Percentiles rank a stretch among this genome's conserved stretches.
Evolutionary conservation across 2,888 invertebrate species (phyloP).

Genomic region (Platycheirus rosarum): DNA sequence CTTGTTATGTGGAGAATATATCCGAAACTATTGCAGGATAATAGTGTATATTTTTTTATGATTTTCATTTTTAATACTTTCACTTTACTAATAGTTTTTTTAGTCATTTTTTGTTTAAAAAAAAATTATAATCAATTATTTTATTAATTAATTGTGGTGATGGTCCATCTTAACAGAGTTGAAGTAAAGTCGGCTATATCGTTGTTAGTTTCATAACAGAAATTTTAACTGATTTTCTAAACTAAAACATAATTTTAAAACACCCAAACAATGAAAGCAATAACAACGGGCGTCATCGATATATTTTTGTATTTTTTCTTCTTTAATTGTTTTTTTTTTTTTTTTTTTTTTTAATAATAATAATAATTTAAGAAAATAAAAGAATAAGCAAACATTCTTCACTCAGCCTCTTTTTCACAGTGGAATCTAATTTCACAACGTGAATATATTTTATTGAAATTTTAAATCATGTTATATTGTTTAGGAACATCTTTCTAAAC

Average conservation of each 20-base stretch:
- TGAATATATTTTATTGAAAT: slow-evolving; percentile 70
- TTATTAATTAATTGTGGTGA: slow-evolving; percentile 58
- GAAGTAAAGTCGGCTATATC: slow-evolving; percentile 19
- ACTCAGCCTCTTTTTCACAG: slow-evolving; percentile 51
- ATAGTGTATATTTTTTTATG: slow-evolving; percentile 49
- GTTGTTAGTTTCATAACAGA: slow-evolving; percentile 25
- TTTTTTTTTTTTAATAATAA: no score
- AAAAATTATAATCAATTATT: slow-evolving; percentile 15
- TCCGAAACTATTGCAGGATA: slow-evolving; percentile 59
- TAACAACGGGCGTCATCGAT: slow-evolving; percentile 69
- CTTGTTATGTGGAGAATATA: slow-evolving; percentile 53
- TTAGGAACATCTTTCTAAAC: slow-evolving; percentile 52
- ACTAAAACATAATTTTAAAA: slow-evolving; percentile 30
- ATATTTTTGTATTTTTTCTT: slow-evolving; percentile 37
- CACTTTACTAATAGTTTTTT: background rate
- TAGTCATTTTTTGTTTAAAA: slow-evolving; percentile 33
- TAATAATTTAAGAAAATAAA: slow-evolving; percentile 11
- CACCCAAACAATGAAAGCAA: slow-evolving; percentile 43
- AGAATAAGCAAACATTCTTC: slow-evolving; percentile 52
- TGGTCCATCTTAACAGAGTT: slow-evolving; percentile 44
- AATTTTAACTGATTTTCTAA: slow-evolving; percentile 28
- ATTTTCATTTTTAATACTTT: background rate
- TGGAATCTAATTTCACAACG: slow-evolving; percentile 60
- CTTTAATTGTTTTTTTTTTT: slow-evolving; percentile 3
- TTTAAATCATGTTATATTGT: slow-evolving; percentile 73